phyloP scores from a whole-genome alignment of 2,888 invertebrate species.

The Lithophane ornitopus region DNA sequence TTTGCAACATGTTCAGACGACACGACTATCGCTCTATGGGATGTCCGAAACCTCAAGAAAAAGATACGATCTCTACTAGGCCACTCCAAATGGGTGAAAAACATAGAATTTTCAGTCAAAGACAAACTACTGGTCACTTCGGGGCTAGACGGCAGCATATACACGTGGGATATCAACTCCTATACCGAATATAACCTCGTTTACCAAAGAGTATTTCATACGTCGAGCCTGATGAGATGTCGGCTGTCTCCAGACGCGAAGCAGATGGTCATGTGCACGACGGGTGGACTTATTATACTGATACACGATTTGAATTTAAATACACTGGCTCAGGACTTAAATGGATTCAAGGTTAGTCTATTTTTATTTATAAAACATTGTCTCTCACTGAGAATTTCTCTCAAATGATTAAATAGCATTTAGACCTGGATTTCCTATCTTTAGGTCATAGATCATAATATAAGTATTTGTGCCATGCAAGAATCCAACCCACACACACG shows the following conservation, averaged over 20 bases:
- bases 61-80: conserved; percentile 95
- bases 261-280: conserved; percentile 97
- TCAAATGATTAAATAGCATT: not conserved
- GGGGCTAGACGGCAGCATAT: conserved; percentile 98
- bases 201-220: conserved; percentile 96
- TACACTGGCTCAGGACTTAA: conserved; percentile 94
- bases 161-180: conserved; percentile 98
- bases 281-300: conserved; percentile 96
- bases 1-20: conserved; percentile 99
- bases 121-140: conserved; percentile 97
- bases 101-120: conserved; percentile 97
- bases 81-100: conserved; percentile 99
- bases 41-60: conserved; percentile 95
- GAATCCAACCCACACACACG: not conserved
- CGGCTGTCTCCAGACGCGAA: conserved; percentile 96
- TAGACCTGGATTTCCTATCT: not conserved
- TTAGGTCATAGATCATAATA: not conserved
- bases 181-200: conserved; percentile 94
- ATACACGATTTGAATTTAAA: conserved; percentile 96
- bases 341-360: conserved; percentile 91
- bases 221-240: conserved; percentile 96
- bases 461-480: not conserved
- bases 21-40: conserved; percentile 98
- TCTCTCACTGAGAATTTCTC: not conserved
- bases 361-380: not conserved